Evolutionary conservation across 1,140 invertebrate species (phyloP), one percentile per base, ranked within the genome.

Genomic region (Drosophila funebris): DNA sequence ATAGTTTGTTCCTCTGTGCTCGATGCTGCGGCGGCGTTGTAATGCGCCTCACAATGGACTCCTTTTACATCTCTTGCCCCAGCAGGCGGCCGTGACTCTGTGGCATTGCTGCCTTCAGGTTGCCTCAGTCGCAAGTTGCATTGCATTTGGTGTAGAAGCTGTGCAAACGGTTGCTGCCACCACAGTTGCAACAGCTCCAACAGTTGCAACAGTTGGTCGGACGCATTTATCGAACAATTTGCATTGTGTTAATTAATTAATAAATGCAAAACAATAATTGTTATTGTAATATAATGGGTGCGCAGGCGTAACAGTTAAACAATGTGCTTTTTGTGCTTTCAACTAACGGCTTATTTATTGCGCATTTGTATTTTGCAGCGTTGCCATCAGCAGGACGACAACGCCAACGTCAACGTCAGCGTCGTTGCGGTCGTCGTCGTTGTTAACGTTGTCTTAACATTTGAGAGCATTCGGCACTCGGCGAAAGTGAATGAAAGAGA

Each of bases 81-180:
- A 64, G 64, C 63, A 68, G 63, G 70, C 53, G 63, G 54, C 36
- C 44, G 54, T 52, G 62, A 53, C 67, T 54, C 13, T 41, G 43
- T 67, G 63, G 37, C n/a, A n/a, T n/a, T n/a, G n/a, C n/a, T n/a
- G n/a, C n/a, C n/a, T n/a, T n/a, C n/a, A n/a, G n/a, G n/a, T 36
- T 4, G 39, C n/a, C 66, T 73, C 66, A 73, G 71, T 73, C 29
- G 64, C 64, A 37, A 68, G 41, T 56, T 37, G 66, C n/a, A 52
- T 68, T 69, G 71, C 71, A 61, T 62, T 73, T 73, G 71, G 66
- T 61, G 52, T 56, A 24, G 63, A 73, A 46, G 64, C 61, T 68
- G 31, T 68, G 31, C 24, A 46, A 56, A 48, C 62, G 46, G 54
- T 22, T 70, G 31, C 53, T 24, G n/a, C n/a, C n/a, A n/a, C n/a